phyloP scores from a whole-genome alignment of 2,797 vertebrate genomes.

The Smutsia temminckii region DNA sequence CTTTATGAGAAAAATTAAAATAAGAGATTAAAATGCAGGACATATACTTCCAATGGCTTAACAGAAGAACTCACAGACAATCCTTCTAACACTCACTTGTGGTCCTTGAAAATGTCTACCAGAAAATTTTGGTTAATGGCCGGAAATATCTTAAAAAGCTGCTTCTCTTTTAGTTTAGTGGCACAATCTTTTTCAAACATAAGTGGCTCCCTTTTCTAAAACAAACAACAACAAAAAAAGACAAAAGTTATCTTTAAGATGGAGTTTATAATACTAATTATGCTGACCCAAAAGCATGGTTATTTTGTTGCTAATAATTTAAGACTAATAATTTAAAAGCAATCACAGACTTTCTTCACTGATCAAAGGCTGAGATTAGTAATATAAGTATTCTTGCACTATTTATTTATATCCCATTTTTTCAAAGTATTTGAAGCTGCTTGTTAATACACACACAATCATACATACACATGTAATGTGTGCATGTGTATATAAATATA shows the following conservation, averaged over 20 bases:
- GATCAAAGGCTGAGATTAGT: slow-evolving; percentile 55
- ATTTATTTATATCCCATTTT: slow-evolving; percentile 64
- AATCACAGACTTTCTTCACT: slow-evolving; percentile 46
- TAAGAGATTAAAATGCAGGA: background rate
- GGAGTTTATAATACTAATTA: slow-evolving; percentile 44
- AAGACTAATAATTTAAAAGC: slow-evolving; percentile 53
- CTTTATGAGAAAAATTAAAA: slow-evolving; percentile 46
- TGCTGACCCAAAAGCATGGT: slow-evolving; percentile 48
- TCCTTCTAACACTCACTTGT: slow-evolving; percentile 89
- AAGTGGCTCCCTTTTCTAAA: slow-evolving; percentile 84
- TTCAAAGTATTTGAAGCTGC: slow-evolving; percentile 36
- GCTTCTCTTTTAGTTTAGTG: slow-evolving; percentile 92
- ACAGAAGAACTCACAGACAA: slow-evolving; percentile 45
- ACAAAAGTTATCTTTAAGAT: slow-evolving; percentile 62
- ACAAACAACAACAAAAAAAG: slow-evolving; percentile 56
- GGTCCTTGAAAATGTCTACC: slow-evolving; percentile 94
- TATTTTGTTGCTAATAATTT: slow-evolving; percentile 50
- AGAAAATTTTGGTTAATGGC: slow-evolving; percentile 93
- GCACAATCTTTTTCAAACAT: slow-evolving; percentile 90
- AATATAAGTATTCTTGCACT: slow-evolving; percentile 38
- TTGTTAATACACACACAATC: slow-evolving; percentile 29
- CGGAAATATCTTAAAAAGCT: slow-evolving; percentile 93
- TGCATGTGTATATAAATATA: background rate
- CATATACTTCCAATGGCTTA: background rate
- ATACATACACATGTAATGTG: background rate